Evolutionary conservation across 2,888 invertebrate genomes (phyloP).

Genomic region (Polylopha cassiicola): DNA sequence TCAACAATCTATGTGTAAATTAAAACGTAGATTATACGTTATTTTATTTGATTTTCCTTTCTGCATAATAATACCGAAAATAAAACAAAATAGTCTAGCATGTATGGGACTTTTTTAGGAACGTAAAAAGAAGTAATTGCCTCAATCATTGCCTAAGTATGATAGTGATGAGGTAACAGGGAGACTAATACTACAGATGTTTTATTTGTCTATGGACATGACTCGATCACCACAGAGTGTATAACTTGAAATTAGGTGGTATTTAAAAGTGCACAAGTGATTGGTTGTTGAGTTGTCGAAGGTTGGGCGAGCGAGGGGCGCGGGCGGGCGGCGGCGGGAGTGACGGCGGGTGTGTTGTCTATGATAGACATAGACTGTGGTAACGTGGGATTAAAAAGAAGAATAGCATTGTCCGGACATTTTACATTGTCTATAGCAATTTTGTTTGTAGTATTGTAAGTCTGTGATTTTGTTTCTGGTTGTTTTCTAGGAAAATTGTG

Average conservation of each 20-base stretch:
- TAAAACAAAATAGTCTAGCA: no score
- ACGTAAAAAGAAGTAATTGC: no score
- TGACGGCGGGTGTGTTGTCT: constrained; percentile 34
- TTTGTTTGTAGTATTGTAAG: no score
- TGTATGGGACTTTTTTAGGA: no score
- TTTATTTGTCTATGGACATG: not conserved
- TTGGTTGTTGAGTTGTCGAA: constrained; percentile 71
- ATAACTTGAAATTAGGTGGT: constrained; percentile 30
- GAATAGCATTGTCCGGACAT: constrained; percentile 11
- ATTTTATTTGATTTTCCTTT: no score
- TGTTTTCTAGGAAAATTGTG: constrained; percentile 27
- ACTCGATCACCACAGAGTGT: constrained; percentile 1
- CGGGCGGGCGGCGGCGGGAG: constrained; percentile 38
- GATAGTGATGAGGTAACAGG: no score
- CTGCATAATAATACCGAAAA: no score
- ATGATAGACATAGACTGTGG: constrained; percentile 38
- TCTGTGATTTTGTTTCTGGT: constrained; percentile 27
- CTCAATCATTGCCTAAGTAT: no score
- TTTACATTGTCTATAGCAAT: constrained; percentile 9
- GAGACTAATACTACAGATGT: no score
- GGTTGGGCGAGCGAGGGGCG: constrained; percentile 50
- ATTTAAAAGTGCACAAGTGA: constrained; percentile 51
- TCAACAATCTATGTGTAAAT: no score
- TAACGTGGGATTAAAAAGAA: constrained; percentile 31
- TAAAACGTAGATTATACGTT: no score